These are phyloP conservation scores for Catostylus mosaicus DNA, from an alignment of 30 jellyfish, hydroid and myxozoan genomes.

Conservation along the genomic window DNA sequence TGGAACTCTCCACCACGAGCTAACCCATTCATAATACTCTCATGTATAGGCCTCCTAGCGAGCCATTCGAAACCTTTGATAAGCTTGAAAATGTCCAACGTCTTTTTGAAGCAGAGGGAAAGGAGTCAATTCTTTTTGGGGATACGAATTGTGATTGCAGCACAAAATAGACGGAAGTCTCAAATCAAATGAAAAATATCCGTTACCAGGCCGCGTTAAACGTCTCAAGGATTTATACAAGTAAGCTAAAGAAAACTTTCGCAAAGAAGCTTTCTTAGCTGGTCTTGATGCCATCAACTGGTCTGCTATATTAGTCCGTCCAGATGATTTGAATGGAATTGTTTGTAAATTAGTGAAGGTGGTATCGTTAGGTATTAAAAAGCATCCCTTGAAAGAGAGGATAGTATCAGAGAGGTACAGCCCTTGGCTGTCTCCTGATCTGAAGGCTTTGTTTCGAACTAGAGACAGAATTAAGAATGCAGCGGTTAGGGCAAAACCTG, in stretches of 20 bases:
- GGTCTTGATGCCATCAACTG: background rate
- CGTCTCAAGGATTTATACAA: background rate
- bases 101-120: background rate
- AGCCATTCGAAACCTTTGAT: slow-evolving; percentile 9
- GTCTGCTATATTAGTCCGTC: background rate
- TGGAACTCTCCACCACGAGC: slow-evolving; percentile 15
- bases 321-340: background rate
- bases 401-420: too few species aligned
- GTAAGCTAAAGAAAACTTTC: background rate
- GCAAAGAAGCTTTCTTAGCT: background rate
- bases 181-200: too few species aligned
- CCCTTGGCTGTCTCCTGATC: slow-evolving; percentile 4
- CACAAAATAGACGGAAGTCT: too few species aligned
- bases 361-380: background rate
- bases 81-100: background rate
- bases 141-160: background rate
- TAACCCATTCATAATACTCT: background rate
- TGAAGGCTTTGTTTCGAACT: slow-evolving; percentile 15
- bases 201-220: background rate
- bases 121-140: background rate
- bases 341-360: background rate
- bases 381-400: background rate
- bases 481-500: slow-evolving; percentile 8
- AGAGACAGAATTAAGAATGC: background rate
- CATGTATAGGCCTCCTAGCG: slow-evolving; percentile 22